These are phyloP conservation scores for Galaxias olidus DNA, from an alignment of 2,797 vertebrate genomes.

Conservation along the genomic window DNA sequence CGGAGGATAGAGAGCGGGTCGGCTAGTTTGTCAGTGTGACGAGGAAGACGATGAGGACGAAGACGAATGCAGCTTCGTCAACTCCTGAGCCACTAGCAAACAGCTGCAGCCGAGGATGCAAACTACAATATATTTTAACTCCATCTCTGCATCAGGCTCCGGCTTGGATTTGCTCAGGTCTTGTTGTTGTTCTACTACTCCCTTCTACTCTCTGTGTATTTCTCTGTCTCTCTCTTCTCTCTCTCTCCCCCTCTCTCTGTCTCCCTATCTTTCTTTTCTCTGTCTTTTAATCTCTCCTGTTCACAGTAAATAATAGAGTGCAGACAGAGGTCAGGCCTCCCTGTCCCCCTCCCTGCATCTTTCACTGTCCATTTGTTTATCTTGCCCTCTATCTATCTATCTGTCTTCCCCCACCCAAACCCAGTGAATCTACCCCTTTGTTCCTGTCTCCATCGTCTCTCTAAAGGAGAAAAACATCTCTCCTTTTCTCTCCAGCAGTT, in stretches of 20 bases:
- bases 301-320: constrained; percentile 5
- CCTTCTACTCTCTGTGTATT: background rate
- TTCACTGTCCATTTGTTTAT: constrained; percentile 33
- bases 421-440: too few relatives aligned
- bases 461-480: background rate
- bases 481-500: background rate
- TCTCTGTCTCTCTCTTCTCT: background rate
- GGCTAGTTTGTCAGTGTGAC: background rate
- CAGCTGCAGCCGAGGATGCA: background rate
- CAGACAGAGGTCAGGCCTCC: constrained; percentile 34
- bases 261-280: background rate
- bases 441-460: too few relatives aligned
- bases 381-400: background rate
- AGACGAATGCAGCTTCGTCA: background rate
- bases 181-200: background rate
- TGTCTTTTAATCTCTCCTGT: background rate
- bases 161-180: background rate
- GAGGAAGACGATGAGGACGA: background rate
- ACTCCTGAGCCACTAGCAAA: background rate
- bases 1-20: constrained; percentile 22
- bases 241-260: too few relatives aligned
- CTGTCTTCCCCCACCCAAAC: too few relatives aligned
- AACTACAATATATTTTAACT: too few relatives aligned
- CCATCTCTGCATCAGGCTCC: background rate
- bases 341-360: constrained; percentile 2